phyloP scores from a whole-genome alignment of 2,797 vertebrate species.

The Gallinago nigripennis region DNA sequence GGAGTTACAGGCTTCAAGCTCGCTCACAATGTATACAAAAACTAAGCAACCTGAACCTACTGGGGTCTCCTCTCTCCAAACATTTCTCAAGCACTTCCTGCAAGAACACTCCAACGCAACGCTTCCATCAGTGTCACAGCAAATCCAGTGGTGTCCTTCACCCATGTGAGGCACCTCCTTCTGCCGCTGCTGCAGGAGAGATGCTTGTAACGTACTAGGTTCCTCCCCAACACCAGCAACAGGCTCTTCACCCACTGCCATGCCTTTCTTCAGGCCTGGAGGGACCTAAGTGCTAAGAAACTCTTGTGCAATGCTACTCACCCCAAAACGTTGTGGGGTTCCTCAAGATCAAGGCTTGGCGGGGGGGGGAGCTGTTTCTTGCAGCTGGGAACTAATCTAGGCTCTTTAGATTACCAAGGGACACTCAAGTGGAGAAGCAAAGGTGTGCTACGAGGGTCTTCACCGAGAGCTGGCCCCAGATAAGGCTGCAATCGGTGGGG shows the following conservation, averaged over 20 bases:
- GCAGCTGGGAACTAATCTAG: background rate
- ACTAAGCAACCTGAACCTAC: background rate
- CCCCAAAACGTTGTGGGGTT: background rate
- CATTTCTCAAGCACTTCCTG: background rate
- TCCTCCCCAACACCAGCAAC: background rate
- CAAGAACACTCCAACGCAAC: background rate
- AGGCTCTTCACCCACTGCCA: background rate
- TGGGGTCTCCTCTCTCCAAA: background rate
- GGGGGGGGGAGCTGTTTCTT: background rate
- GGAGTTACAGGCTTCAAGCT: background rate
- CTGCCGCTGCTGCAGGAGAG: fast-evolving
- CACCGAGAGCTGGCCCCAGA: background rate
- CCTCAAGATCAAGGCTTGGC: background rate
- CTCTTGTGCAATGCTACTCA: background rate
- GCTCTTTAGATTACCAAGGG: background rate
- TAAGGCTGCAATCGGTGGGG: background rate
- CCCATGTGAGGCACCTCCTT: background rate
- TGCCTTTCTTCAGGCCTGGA: background rate
- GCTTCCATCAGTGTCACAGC: background rate
- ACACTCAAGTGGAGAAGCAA: background rate
- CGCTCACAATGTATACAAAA: background rate
- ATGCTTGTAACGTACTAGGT: background rate
- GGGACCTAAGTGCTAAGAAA: background rate
- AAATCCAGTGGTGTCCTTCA: background rate
- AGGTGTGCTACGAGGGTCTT: background rate